These are phyloP conservation scores for Caerostris extrusa DNA, from an alignment of 1,140 invertebrate genomes.

Conservation along the genomic window DNA sequence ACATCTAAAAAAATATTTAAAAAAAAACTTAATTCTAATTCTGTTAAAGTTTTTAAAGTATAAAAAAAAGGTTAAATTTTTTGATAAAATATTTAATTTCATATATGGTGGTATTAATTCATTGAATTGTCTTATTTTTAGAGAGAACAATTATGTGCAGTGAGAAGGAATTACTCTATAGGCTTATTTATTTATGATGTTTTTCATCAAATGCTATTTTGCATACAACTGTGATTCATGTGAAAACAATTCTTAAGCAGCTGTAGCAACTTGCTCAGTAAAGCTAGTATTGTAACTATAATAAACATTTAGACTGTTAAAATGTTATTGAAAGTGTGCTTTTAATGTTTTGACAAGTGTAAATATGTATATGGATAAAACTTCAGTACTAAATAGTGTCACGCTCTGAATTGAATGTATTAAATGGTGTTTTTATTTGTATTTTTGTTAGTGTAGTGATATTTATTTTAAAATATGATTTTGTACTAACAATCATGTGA, in stretches of 20 bases:
- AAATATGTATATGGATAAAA: background rate
- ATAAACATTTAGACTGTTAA: conserved; percentile 6
- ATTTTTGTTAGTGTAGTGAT: background rate
- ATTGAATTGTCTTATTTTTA: background rate
- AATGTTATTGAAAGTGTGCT: conserved; percentile 20
- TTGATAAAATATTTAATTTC: background rate
- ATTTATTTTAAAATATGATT: background rate
- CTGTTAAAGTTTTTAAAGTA: too few relatives aligned
- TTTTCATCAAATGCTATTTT: conserved; percentile 13
- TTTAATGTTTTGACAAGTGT: conserved; percentile 8
- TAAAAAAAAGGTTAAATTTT: background rate
- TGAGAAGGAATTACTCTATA: background rate
- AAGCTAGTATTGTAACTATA: background rate
- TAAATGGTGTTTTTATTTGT: background rate
- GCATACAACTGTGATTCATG: conserved; percentile 19
- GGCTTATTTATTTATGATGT: conserved; percentile 14
- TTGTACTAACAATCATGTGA: too few relatives aligned
- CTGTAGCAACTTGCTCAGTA: conserved; percentile 4
- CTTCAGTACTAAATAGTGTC: background rate
- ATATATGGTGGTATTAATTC: background rate
- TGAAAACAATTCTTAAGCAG: conserved; percentile 5
- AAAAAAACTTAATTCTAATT: too few relatives aligned
- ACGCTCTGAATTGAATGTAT: background rate
- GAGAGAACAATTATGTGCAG: background rate
- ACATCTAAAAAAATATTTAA: background rate